These are phyloP conservation scores for Plagiodera versicolora DNA, from an alignment of 2,888 invertebrate species.

Conservation along the genomic window DNA sequence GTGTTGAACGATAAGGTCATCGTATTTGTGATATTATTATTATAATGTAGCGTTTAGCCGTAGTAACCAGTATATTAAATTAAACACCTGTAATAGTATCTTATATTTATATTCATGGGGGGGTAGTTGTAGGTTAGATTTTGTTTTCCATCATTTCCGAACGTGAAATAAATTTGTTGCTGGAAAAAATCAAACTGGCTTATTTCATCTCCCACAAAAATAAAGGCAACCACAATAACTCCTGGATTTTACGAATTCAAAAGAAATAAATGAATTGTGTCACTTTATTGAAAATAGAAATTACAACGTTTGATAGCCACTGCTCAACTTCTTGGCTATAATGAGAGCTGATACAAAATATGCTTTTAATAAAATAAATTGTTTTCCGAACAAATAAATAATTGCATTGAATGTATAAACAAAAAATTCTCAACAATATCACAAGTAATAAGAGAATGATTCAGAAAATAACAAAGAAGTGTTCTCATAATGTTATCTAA, in stretches of 20 bases:
- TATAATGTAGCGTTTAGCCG: background rate
- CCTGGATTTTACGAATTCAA: too few relatives aligned
- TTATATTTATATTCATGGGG: background rate
- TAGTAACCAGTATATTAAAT: background rate
- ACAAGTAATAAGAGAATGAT: conserved; percentile 27
- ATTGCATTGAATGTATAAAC: conserved; percentile 6
- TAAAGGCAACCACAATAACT: too few relatives aligned
- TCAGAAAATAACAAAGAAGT: background rate
- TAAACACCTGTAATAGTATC: background rate
- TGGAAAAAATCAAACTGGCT: too few relatives aligned
- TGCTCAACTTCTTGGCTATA: too few relatives aligned
- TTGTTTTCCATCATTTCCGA: background rate
- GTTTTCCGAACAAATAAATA: background rate
- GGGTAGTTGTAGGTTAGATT: background rate
- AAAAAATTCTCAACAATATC: conserved; percentile 29
- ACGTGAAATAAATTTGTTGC: background rate
- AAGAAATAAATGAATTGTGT: too few relatives aligned
- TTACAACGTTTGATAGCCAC: too few relatives aligned
- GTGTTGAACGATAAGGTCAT: background rate
- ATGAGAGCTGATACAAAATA: background rate
- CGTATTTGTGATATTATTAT: background rate
- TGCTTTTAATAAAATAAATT: background rate
- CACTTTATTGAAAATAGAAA: too few relatives aligned
- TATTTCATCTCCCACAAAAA: too few relatives aligned
- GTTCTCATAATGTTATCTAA: conserved; percentile 33